Conservation (phyloP, 2,113 vertebrate species). For the Leucoraja erinaceus region DNA sequence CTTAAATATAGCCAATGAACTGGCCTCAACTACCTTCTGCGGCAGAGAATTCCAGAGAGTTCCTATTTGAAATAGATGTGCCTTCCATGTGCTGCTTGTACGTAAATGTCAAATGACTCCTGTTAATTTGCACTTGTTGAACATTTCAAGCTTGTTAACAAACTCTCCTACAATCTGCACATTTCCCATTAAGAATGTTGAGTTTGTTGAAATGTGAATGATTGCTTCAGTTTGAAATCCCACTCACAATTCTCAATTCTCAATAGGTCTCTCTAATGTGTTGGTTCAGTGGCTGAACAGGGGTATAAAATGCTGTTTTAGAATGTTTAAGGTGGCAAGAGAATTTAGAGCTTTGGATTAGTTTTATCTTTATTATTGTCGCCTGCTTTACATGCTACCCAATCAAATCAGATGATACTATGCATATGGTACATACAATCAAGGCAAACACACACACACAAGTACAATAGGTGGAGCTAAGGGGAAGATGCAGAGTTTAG, state of each 20-base stretch:
- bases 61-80: background rate
- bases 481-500: no score
- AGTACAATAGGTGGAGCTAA: no score
- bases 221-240: background rate
- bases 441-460: no score
- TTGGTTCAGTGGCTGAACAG: background rate
- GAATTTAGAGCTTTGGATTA: no score
- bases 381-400: no score
- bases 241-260: background rate
- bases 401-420: no score
- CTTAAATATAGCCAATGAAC: no score
- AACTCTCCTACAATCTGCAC: background rate
- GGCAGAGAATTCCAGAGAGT: no score
- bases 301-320: background rate
- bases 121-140: background rate
- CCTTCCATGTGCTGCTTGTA: background rate
- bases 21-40: no score
- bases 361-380: no score
- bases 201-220: background rate
- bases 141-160: background rate
- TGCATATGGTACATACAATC: no score
- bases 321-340: no score
- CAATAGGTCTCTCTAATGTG: background rate
- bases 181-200: background rate
- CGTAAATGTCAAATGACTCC: background rate